phyloP scores from a whole-genome alignment of 2,113 vertebrate species.

The Acinonyx jubatus region DNA sequence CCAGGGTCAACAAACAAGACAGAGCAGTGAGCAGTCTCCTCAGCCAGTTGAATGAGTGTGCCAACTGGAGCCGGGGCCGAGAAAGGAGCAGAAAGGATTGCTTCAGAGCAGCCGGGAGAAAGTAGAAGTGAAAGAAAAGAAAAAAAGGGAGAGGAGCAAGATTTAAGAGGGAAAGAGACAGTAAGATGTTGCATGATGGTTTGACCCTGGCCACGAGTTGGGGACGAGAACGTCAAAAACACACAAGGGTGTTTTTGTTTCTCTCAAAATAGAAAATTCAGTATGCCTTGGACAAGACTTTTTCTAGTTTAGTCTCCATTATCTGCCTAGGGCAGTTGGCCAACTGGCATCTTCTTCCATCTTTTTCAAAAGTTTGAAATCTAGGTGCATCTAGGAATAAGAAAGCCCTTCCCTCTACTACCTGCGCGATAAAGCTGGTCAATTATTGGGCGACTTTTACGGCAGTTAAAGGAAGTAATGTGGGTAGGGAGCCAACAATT shows the following conservation, averaged over 20 bases:
- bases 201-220: not conserved
- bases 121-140: not conserved
- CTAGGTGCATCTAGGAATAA: not conserved
- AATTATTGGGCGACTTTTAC: constrained; percentile 23
- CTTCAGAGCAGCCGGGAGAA: not conserved
- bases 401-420: not conserved
- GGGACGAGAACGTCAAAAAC: not conserved
- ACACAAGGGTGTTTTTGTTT: not conserved
- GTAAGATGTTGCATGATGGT: not conserved
- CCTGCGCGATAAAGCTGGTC: constrained; percentile 48
- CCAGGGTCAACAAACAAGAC: not conserved
- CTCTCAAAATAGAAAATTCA: not conserved
- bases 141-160: not conserved
- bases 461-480: constrained; percentile 53
- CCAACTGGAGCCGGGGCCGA: not conserved
- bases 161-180: not conserved
- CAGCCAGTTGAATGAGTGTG: not conserved
- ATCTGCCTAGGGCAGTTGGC: not conserved
- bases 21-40: not conserved
- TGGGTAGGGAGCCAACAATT: constrained; percentile 47
- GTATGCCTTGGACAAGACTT: not conserved
- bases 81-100: not conserved
- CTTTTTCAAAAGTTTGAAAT: constrained; percentile 52
- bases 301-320: not conserved
- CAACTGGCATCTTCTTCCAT: not conserved